Conservation (phyloP, 2,888 invertebrate species). For the Pseudococcus viburni region DNA sequence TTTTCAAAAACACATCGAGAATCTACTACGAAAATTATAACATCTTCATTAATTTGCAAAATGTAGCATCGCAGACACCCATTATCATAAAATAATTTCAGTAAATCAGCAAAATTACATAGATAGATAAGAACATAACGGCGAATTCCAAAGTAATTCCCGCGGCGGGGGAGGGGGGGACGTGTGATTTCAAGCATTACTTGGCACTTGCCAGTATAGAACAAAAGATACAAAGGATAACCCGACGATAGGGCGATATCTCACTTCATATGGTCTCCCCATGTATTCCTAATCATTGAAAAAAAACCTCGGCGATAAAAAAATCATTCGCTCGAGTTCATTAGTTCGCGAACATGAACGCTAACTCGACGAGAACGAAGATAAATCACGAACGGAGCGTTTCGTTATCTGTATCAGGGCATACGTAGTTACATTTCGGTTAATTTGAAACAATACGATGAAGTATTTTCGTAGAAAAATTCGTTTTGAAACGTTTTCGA, state of each 20-base stretch:
- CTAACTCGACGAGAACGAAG: not conserved
- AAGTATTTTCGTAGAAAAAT: not conserved
- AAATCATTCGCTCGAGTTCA: not conserved
- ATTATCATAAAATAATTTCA: no score
- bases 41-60: no score
- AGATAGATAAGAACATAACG: no score
- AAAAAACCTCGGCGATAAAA: not conserved
- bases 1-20: no score
- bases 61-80: no score
- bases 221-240: not conserved
- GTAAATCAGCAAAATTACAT: no score
- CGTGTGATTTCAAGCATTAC: not conserved
- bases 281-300: not conserved
- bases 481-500: not conserved
- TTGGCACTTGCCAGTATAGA: not conserved
- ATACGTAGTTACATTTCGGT: not conserved
- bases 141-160: no score
- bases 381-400: conserved; percentile 13
- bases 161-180: not conserved
- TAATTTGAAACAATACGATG: not conserved
- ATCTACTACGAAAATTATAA: no score
- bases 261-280: not conserved
- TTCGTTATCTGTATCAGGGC: not conserved
- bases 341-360: not conserved
- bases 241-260: not conserved